Percentiles rank a stretch among this genome's conserved stretches.
Conservation (phyloP, 1,140 invertebrate species). For the Anastrepha obliqua region DNA sequence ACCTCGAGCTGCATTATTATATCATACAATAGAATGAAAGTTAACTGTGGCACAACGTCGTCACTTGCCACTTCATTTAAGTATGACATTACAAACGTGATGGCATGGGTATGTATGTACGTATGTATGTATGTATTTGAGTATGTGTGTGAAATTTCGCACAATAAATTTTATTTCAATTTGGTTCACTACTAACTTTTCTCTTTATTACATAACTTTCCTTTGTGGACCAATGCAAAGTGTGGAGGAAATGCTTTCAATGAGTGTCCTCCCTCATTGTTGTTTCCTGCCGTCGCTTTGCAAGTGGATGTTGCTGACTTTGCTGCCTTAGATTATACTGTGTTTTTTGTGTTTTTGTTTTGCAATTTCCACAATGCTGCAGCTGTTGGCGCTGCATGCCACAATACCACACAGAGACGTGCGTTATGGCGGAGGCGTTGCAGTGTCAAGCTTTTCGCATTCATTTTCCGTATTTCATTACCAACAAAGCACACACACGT, state of each 20-base stretch:
- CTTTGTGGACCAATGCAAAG: background rate
- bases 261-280: conserved; percentile 15
- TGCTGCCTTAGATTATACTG: background rate
- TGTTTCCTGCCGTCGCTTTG: background rate
- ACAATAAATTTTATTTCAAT: conserved; percentile 39
- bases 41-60: background rate
- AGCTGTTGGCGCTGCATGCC: background rate
- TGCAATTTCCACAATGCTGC: background rate
- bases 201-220: conserved; percentile 37
- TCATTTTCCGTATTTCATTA: background rate
- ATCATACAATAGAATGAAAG: background rate
- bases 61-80: background rate
- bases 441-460: conserved; percentile 24
- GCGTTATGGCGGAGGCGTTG: conserved; percentile 26
- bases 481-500: conserved; percentile 4
- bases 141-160: background rate
- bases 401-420: background rate
- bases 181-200: conserved; percentile 3
- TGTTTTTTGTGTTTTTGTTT: too few relatives aligned
- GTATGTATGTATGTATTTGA: background rate
- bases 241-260: conserved; percentile 23
- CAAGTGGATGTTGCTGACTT: background rate
- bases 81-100: background rate
- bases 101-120: background rate
- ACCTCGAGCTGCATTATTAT: background rate